phyloP scores from a whole-genome alignment of 2,797 vertebrate genomes.

The Sparus aurata region DNA sequence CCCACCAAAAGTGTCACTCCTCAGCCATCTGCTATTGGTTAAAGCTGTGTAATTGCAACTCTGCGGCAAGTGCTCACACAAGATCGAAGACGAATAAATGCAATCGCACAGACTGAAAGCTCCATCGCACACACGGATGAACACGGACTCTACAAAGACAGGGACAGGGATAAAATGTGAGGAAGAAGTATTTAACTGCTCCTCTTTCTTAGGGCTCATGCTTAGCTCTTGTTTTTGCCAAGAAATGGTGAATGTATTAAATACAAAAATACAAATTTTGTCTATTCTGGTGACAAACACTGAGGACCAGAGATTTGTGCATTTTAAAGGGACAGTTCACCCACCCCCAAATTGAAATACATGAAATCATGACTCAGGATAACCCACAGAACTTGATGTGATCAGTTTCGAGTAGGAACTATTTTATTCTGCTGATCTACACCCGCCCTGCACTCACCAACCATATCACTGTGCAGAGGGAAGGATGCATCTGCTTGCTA shows the following conservation, averaged over 20 bases:
- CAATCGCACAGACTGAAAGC: constrained; percentile 13
- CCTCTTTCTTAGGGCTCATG: too few species aligned
- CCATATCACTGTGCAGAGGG: too few species aligned
- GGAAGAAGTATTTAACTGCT: not conserved
- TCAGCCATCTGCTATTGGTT: constrained; percentile 80
- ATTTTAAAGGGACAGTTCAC: not conserved
- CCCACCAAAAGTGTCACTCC: constrained; percentile 71
- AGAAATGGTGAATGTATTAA: constrained; percentile 1
- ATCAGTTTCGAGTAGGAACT: too few species aligned
- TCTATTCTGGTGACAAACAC: not conserved
- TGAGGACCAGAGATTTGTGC: not conserved
- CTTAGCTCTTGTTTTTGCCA: not conserved
- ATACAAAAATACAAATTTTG: too few species aligned
- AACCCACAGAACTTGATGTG: too few species aligned
- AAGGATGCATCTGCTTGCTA: too few species aligned
- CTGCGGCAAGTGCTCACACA: constrained; percentile 71
- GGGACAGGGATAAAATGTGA: not conserved
- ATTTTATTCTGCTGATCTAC: too few species aligned
- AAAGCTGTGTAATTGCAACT: constrained; percentile 70
- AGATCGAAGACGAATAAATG: constrained; percentile 52
- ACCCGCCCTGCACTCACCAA: too few species aligned
- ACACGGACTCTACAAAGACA: constrained; percentile 8
- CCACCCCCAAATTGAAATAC: too few species aligned
- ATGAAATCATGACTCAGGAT: too few species aligned
- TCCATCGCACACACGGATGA: not conserved